phyloP scores from a whole-genome alignment of 2,888 invertebrate species.

The Graphium colonna region DNA sequence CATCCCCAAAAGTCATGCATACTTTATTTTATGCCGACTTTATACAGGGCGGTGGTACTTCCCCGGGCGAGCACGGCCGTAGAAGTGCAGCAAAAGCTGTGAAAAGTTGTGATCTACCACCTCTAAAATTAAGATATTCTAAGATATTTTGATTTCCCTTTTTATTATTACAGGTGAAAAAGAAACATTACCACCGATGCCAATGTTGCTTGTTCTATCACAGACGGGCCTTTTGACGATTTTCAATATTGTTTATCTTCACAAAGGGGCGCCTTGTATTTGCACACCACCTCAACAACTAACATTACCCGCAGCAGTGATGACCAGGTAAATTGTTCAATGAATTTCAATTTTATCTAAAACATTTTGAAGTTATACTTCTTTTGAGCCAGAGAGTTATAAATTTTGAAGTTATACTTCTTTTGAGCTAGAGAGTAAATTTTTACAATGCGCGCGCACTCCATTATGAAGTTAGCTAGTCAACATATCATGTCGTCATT shows the following conservation, averaged over 20 bases:
- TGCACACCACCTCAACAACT: slow-evolving; percentile 82
- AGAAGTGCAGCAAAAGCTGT: too few species aligned
- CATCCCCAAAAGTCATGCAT: too few species aligned
- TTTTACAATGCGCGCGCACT: too few species aligned
- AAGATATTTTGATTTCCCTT: background rate
- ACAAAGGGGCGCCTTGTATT: slow-evolving; percentile 76
- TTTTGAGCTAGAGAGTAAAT: too few species aligned
- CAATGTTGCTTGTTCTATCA: slow-evolving; percentile 87
- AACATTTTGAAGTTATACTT: too few species aligned
- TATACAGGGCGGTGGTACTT: too few species aligned
- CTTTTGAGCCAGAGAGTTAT: background rate
- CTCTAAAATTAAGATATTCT: background rate
- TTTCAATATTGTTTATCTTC: slow-evolving; percentile 87
- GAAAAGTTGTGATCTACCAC: background rate
- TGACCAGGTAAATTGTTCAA: slow-evolving; percentile 44
- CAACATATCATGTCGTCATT: too few species aligned
- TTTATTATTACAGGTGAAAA: slow-evolving; percentile 73
- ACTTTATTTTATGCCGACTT: too few species aligned
- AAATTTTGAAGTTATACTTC: too few species aligned
- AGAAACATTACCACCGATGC: slow-evolving; percentile 85
- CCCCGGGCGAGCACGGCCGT: too few species aligned
- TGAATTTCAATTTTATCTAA: background rate
- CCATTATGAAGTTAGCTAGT: too few species aligned
- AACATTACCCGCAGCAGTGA: slow-evolving; percentile 45
- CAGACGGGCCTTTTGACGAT: slow-evolving; percentile 88